Percentiles rank a stretch among this genome's conserved stretches.
Conservation (phyloP, 2,113 vertebrate species). For the Microcebus jonahi region DNA sequence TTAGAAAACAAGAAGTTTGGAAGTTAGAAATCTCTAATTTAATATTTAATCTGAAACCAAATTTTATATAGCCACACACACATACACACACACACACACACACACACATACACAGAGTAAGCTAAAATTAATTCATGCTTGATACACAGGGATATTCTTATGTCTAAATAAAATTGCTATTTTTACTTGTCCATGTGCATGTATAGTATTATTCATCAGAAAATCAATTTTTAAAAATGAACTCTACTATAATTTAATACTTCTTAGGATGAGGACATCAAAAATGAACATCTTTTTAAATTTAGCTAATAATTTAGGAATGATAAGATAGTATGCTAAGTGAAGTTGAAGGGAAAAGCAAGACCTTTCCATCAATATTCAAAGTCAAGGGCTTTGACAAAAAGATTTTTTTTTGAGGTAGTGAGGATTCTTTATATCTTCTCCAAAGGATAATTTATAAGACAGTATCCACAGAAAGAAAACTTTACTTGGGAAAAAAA, state of each 20-base stretch:
- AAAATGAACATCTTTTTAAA: neutral
- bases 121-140: neutral
- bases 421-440: neutral
- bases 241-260: neutral
- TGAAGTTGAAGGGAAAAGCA: neutral
- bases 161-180: neutral
- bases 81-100: neutral
- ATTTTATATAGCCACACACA: neutral
- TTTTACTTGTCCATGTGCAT: neutral
- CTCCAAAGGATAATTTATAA: neutral
- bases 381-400: neutral
- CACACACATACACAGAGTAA: neutral
- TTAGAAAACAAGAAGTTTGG: neutral
- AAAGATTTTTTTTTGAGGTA: neutral
- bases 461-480: neutral
- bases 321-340: neutral
- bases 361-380: neutral
- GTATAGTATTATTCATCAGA: neutral
- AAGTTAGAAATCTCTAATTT: neutral
- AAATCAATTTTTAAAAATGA: neutral
- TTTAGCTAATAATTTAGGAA: neutral
- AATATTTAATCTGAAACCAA: neutral
- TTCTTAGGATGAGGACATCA: neutral
- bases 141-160: neutral
- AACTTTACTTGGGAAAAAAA: neutral